These are phyloP conservation scores for Daphoenositta chrysoptera DNA, from an alignment of 2,113 vertebrate species.

Conservation along the genomic window DNA sequence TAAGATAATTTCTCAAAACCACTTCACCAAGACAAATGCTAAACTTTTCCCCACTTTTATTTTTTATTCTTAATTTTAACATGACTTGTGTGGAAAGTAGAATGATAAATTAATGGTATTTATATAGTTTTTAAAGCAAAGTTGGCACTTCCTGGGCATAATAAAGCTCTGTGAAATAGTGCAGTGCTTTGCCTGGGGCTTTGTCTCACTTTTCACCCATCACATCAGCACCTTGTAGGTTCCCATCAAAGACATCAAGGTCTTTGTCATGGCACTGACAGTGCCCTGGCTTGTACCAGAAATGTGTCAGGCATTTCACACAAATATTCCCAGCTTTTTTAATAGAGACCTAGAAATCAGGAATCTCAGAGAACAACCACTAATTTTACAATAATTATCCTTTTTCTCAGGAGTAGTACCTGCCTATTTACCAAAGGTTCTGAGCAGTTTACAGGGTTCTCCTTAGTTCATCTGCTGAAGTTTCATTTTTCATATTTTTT, in stretches of 20 bases:
- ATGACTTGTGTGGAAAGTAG: not conserved
- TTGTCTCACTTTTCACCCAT: not conserved
- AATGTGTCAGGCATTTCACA: not conserved
- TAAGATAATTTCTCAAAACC: conserved; percentile 2
- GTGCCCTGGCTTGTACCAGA: not conserved
- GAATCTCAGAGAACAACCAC: not conserved
- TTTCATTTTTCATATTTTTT: not conserved
- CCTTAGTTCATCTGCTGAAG: not conserved
- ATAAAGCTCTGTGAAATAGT: not conserved
- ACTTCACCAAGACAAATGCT: not conserved
- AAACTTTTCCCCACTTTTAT: not conserved
- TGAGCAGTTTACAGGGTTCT: not conserved
- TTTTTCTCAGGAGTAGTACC: no score
- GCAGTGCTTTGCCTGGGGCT: not conserved
- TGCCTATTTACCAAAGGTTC: not conserved
- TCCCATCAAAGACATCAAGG: not conserved
- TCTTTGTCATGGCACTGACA: not conserved
- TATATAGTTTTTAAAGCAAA: not conserved
- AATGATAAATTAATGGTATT: not conserved
- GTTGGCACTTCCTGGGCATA: not conserved
- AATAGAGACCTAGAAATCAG: not conserved
- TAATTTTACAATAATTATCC: not conserved
- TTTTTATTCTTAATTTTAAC: not conserved
- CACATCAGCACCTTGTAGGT: not conserved
- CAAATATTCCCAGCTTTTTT: not conserved